A percentile compares a stretch with the other conserved stretches of the same genome.
Conservation (phyloP, 2,797 vertebrate species). For the Meriones psammophilus region DNA sequence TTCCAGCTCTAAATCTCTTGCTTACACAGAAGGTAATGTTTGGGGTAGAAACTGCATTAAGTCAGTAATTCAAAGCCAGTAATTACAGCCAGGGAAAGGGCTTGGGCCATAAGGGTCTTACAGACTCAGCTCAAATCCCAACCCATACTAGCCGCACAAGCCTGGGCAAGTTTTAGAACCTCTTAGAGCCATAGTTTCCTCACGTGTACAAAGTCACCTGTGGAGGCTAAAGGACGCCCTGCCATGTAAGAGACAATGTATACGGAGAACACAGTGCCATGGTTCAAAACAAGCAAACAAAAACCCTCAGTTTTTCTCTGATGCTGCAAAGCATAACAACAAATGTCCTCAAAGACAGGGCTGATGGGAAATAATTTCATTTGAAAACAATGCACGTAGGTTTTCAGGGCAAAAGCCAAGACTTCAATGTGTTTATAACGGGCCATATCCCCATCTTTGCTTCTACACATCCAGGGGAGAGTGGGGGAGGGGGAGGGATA, state of each 20-base stretch:
- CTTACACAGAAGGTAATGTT: background rate
- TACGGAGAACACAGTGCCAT: background rate
- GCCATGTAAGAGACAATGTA: background rate
- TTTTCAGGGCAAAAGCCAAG: slow-evolving; percentile 17
- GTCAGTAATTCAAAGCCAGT: slow-evolving; percentile 1
- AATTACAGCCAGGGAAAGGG: background rate
- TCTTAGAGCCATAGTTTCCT: slow-evolving; percentile 17
- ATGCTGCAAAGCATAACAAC: background rate
- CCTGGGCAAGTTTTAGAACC: background rate
- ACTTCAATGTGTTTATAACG: background rate
- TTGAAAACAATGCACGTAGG: slow-evolving; percentile 54
- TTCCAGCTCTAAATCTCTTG: slow-evolving; percentile 34
- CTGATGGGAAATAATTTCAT: slow-evolving; percentile 1
- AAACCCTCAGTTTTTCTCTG: background rate
- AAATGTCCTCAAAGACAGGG: background rate
- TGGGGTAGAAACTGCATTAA: background rate
- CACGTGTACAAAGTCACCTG: background rate
- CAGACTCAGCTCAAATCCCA: background rate
- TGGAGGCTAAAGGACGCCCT: background rate
- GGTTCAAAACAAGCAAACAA: background rate
- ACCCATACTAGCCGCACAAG: background rate
- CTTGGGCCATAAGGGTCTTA: background rate
- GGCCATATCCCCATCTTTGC: background rate
- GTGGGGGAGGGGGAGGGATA: background rate
- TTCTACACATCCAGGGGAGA: background rate